Evolutionary conservation across 2,113 vertebrate species (phyloP), one percentile per base, ranked within the genome.

Genomic region (Sardina pilchardus): DNA sequence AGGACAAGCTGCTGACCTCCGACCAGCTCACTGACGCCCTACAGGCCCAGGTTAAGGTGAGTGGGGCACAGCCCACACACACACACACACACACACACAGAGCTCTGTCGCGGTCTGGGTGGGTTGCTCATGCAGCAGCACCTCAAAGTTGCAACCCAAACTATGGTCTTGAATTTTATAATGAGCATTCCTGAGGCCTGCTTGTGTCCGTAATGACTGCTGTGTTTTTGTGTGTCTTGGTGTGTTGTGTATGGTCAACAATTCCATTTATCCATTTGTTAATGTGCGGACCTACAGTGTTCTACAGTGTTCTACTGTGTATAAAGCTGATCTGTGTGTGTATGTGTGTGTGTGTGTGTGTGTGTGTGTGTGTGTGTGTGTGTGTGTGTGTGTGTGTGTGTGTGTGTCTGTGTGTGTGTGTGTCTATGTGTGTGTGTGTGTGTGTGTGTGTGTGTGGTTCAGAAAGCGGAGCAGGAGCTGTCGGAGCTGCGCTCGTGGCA

Each of bases 391-490:
- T 71, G 85, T 87, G 81, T 24, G 88, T 89, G 16, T 85, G 47
- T 6, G n/a, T 86, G 53, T 56, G 53, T 56, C 7, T 56, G 53
- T 56, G 8, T 56, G 53, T 56, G 53, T 56, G 53, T 56, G 82
- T n/a, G 36, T 84, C 5, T 67, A 24, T 84, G 83, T 30, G 56
- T 44, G 14, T 36, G 8, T 71, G 63, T 71, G 9, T 7, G 3
- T 53, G 19, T 87, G 10, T 78, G 45, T 71, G 85, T 87, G 81
- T 24, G 88, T 89, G 16, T 85, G 47, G 3, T 21, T 86, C 89
- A 99, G 98, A 99, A 98, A 95, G 87, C 97, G 87, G 97, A 99
- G 93, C 92, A 91, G 24, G 97, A 99, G 83, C 26, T 94, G 85
- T 87, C 90, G 56, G 96, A 98, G 89, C 82, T 96, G 86, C 96